Evolutionary conservation across 30 jellyfish, hydroid and myxozoan genomes (phyloP), one percentile per base, ranked within the genome.

Genomic region (Turritopsis dohrnii): DNA sequence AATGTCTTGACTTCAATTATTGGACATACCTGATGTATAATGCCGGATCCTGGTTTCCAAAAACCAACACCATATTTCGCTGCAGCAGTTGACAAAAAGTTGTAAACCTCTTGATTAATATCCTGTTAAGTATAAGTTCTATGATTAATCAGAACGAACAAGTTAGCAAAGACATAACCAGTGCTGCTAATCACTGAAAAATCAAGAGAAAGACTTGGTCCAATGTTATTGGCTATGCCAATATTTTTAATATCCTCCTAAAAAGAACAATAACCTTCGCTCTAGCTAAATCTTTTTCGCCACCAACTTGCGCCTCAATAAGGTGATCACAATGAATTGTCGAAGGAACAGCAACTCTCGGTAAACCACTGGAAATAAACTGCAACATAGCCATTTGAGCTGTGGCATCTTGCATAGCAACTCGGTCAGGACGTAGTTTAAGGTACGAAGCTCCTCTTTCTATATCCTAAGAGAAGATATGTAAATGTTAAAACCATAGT

Each of bases 41-140:
- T 95, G 79, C 99, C 99, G 0, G 97, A 89, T 27, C 99, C 99
- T 52, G 99, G 99, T 86, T 95, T 90, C 99, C 99, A 95, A 81
- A 95, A 95, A 0, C 99, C 99, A 87, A 95, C 96, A n/a, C 99
- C 99, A 73, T 95, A 95, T 86, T 95, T 95, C 24, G 95, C 92
- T 20, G 96, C 95, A 20, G 97, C 96, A 30, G 96, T 81, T 52
- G 99, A 93, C 52, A 95, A 83, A 80, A 95, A 95, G 72, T 95
- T 84, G 82, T 95, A 95, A 30, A 95, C 99, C 75, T 95, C 99
- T 79, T 90, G 83, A 83, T 95, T 95, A 65, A 87, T 79, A 66
- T 95, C 96, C 99, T 95, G 84, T 7, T 83, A 22, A 52, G 9
- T 52, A 22, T 30, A 83, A 83, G 52, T 69, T 3, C 5, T 27